Base-by-base conservation (phyloP, 2,113 vertebrate genomes). In the Sorex araneus region DNA sequence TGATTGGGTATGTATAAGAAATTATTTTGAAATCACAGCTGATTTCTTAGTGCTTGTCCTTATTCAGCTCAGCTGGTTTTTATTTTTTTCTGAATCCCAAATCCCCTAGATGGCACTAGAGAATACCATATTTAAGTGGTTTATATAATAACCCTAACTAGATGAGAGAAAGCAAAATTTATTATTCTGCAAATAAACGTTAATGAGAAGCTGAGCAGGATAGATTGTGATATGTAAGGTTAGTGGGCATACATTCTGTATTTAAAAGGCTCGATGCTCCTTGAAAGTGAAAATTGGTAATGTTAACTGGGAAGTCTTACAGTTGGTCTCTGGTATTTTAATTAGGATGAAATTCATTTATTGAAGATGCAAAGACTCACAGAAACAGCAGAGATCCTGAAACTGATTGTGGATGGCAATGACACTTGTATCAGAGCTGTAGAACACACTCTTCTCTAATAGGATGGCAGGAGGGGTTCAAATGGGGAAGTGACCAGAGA, bases 101-200 rank as follows among this genome's bases (percentile, higher is more conserved):
- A 96, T 97, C 98, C 98, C 96, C 98, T 98, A 98, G 98, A 97
- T 98, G 98, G 98, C 98, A 97, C 97, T 98, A 97, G 94, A 98
- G 98, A 98, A 98, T 97, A 95, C 90, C 60, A 10, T 93, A 97
- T 98, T 96, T 95, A 97, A 97, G 87, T 93, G 84, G 86, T 94
- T 97, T 96, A 79, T 97, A 87, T 92, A 97, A 87, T 95, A 87
- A 30, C 86, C 69, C 78, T 97, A 92, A 97, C 91, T 85, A 94
- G 96, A 86, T 80, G 93, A 85, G 67, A 85, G 94, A 93, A 96
- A 97, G 89, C 90, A 75, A 90, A 97, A 97, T 96, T 93, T 96
- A 96, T 92, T 91, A 95, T 91, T 95, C 92, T 95, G 86, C 89
- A 97, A 97, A 96, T 89, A 96, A 96, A 96, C 63, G 16, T 94